Percentiles rank a stretch among this genome's conserved stretches.
phyloP scores from a whole-genome alignment of 2,113 vertebrate genomes.

The Sylvia atricapilla region DNA sequence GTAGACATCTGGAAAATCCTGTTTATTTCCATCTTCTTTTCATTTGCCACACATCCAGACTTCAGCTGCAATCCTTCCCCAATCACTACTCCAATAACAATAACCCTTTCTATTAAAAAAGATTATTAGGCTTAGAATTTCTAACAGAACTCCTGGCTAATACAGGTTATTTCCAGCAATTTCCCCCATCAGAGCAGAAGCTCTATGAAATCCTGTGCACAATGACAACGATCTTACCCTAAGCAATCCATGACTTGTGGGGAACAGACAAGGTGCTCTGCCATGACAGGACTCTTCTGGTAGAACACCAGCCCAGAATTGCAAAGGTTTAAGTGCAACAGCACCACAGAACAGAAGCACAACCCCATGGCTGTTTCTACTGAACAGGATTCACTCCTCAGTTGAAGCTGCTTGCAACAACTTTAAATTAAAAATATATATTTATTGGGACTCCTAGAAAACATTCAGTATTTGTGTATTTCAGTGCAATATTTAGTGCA shows the following conservation, averaged over 20 bases:
- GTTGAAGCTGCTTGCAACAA: not conserved
- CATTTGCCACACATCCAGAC: not conserved
- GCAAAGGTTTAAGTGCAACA: not conserved
- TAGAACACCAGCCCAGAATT: not conserved
- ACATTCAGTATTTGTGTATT: not conserved
- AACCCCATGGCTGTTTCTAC: not conserved
- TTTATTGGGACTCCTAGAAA: not conserved
- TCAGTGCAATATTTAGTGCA: not conserved
- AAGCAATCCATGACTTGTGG: not conserved
- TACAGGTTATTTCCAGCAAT: not conserved
- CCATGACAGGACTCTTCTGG: not conserved
- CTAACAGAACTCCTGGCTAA: not conserved
- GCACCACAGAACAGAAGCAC: not conserved
- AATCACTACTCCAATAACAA: not conserved
- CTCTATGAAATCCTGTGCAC: not conserved
- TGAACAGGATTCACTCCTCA: not conserved
- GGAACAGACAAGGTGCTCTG: not conserved
- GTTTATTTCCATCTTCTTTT: not conserved
- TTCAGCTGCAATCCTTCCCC: not conserved
- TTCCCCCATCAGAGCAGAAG: not conserved
- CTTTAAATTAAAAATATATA: not conserved
- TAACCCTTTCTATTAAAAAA: not conserved
- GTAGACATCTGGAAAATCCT: not conserved
- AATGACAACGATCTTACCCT: not conserved
- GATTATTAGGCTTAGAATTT: not conserved